Conservation (phyloP, 1,140 invertebrate species). For the Proales similis region DNA sequence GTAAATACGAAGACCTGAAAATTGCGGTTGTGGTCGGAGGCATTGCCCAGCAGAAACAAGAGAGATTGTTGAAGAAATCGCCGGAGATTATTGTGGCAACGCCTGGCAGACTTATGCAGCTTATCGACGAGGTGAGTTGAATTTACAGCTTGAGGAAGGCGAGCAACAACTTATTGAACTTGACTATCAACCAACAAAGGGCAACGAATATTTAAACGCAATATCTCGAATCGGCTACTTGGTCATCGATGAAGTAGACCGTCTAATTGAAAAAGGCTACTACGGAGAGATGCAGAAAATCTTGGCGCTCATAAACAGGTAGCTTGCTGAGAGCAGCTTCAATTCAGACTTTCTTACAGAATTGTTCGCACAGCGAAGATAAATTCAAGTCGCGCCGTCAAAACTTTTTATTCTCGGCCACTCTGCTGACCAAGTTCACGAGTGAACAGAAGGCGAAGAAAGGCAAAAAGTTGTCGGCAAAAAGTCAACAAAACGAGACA, state of each 20-base stretch:
- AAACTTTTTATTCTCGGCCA: conserved; percentile 95
- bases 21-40: conserved; percentile 48
- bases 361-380: conserved; percentile 83
- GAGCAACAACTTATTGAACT: not conserved
- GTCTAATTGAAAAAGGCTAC: conserved; percentile 93
- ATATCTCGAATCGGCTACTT: conserved; percentile 3
- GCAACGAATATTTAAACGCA: conserved; percentile 30
- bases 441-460: conserved; percentile 5
- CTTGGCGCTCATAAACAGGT: conserved; percentile 55
- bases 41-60: conserved; percentile 67
- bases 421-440: conserved; percentile 61
- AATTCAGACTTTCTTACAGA: conserved; percentile 45
- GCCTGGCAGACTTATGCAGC: conserved; percentile 34
- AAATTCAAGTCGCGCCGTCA: conserved; percentile 75
- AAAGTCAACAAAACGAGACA: not conserved
- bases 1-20: conserved; percentile 41
- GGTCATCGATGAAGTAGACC: conserved; percentile 79
- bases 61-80: conserved; percentile 73
- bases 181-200: not conserved
- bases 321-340: not conserved
- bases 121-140: conserved; percentile 11
- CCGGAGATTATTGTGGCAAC: conserved; percentile 61
- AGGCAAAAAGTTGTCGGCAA: conserved; percentile 9
- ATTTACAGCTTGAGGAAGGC: not conserved
- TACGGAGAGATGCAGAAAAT: conserved; percentile 82